phyloP scores from a whole-genome alignment of 23 tunicate species.

The Trididemnum nubilum region DNA sequence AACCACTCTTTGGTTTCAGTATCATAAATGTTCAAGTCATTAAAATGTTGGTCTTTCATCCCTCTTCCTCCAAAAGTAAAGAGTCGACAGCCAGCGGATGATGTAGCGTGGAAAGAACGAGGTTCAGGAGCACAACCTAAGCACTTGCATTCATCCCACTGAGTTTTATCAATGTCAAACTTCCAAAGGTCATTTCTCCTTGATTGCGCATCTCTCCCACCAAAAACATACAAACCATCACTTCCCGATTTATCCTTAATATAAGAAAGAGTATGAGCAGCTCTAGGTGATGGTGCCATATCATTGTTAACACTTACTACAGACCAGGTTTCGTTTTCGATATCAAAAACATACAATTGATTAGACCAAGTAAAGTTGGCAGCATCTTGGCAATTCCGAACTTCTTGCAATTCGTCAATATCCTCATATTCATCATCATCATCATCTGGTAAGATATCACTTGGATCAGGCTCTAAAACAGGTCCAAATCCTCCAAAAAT shows the following conservation, averaged over 20 bases:
- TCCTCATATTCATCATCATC: conserved; percentile 84
- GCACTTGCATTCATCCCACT: conserved; percentile 44
- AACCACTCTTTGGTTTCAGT: conserved; percentile 60
- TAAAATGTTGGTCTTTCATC: conserved; percentile 55
- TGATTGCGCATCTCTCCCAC: conserved; percentile 62
- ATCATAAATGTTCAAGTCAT: conserved; percentile 66
- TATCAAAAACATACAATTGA: conserved; percentile 50
- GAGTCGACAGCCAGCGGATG: conserved; percentile 34
- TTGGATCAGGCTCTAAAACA: conserved; percentile 24
- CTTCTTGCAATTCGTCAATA: conserved; percentile 57
- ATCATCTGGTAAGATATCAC: conserved; percentile 29
- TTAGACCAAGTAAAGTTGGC: conserved; percentile 78
- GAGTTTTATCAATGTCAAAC: conserved; percentile 19
- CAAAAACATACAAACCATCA: conserved; percentile 56
- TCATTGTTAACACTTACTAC: neutral
- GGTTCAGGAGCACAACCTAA: conserved; percentile 62
- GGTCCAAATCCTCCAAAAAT: conserved; percentile 88
- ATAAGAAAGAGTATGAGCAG: conserved; percentile 60
- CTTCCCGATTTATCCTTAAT: conserved; percentile 17
- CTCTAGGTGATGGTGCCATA: conserved; percentile 61
- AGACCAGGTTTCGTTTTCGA: conserved; percentile 44
- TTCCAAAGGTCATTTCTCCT: conserved; percentile 73
- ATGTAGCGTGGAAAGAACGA: conserved; percentile 70
- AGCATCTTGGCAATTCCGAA: conserved; percentile 57
- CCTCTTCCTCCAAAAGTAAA: conserved; percentile 75